Evolutionary conservation across 2,888 invertebrate genomes (phyloP), one percentile per base, ranked within the genome.

Genomic region (Pammene aurita): DNA sequence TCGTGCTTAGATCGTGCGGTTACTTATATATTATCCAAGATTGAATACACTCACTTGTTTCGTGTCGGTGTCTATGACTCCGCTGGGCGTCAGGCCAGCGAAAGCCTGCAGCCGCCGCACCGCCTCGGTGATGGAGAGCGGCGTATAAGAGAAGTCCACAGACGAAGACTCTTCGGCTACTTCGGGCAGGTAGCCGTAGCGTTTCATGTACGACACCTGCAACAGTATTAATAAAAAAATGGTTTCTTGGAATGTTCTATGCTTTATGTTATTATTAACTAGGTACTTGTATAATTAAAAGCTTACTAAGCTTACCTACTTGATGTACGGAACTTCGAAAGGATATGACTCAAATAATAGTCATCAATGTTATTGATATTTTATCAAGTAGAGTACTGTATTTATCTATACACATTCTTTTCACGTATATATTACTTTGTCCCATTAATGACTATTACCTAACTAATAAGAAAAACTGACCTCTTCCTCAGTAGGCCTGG

Each of bases 51-150:
- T 7, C 14, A 70, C 76, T 75, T 83, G 95, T 95, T 94, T 84
- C 0, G 96, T 96, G 0, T 89, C 90, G 34, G 92, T 87, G 80
- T 96, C 96, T 44, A 96, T 79, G 26, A 90, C 80, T 4, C 96
- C 96, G 0, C 96, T 96, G 78, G 94, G 91, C 50, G 94, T 92
- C 7, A 97, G 86, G 0, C 94, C 95, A 11, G 96, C 96, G 84
- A 94, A 96, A 75, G 90, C 94, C 84, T 97, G 96, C 85, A 96
- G 92, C 73, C 92, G 93, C 79, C 90, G 94, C 26, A 97, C 90
- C 0, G 95, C 95, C 16, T 94, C 93, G 9, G 93, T 86, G 42
- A 96, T 87, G 2, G 95, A 94, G 65, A 93, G 92, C 74, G 94
- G 91, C 1, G 95, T 94, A 84, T 94, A 95, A 7, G 95, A 85